Base-by-base conservation (phyloP, 2,797 vertebrate genomes). In the Hypotaenidia okinawae region DNA sequence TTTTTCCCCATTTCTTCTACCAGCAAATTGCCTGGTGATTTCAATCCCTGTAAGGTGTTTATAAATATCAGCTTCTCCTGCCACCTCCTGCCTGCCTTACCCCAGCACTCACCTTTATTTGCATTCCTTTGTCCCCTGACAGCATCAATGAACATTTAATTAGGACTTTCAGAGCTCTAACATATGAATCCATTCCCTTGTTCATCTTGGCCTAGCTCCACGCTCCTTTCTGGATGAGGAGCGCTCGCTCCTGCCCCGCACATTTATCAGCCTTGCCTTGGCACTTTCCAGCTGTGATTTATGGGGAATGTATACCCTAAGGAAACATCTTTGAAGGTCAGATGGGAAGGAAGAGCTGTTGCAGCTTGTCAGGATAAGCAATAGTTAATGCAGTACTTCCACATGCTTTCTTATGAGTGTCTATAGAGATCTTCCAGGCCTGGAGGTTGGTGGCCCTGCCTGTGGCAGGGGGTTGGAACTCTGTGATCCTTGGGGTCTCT, bases 221-320 rank as follows among this genome's bases (percentile, higher is more conserved):
- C 0, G 2, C 35, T 90, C 68, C 25, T 18, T 73, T 70, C 64
- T 58, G 5, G 4, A 32, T 37, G 51, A 39, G 91, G 85, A 84
- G 14, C 10, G 0, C 21, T 75, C 4, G 1, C 18, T 80, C 45
- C 66, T 61, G 47, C 59, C 75, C 59, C 39, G 51, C 23, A 22
- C 84, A 10, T 67, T 85, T 52, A 13, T 73, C 87, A 93, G 35
- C 70, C 37, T 73, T 9, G 2, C 27, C 47, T 54, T 43, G 58
- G 61, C 49, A 87, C 39, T 45, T 89, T 94, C 54, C 28, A 66
- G 41, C 25, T 84, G 73, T 88, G 74, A 80, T 94, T 91, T 86
- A 80, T 55, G 41, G 47, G 49, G 30, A 81, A 67, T 8, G 3
- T 3, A 16, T 30, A n/a, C 67, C 67, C 58, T 32, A 70, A 55